Evolutionary conservation across 2,797 vertebrate genomes (phyloP), one percentile per base, ranked within the genome.

Genomic region (Ctenopoma multispine): DNA sequence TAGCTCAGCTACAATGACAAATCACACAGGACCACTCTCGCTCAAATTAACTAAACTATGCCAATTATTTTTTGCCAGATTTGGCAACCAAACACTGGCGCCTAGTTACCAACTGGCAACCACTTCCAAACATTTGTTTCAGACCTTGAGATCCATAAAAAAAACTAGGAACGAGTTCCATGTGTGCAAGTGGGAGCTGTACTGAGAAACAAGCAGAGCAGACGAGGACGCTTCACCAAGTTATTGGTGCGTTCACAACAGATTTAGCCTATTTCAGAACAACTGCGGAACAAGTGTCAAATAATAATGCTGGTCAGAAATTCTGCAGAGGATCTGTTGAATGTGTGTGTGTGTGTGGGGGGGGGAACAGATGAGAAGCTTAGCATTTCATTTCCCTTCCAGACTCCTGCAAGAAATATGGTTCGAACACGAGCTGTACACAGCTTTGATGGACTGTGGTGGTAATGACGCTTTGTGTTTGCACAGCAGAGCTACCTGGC

Each of bases 111-210:
- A 73, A 49, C 49, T 71, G 57, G 68, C 48, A 81, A 80, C 56
- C 34, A 5, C 43, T 43, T 80, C 40, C 34, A 63, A 80, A 51
- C 41, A 69, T 61, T 84, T 76, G 15, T 79, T 63, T 64, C 48
- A 69, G 36, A 3, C 40, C 24, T 18, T 57, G 36, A 80, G 23
- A 69, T 38, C 48, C 46, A 72, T 14, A 69, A 79, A 43, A 29
- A 47, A 71, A 49, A 24, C 4, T 59, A 46, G 11, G 13, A 80
- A 82, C 67, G 53, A 69, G 55, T 76, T 85, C 71, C 71, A 85
- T 68, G 56, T 63, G 72, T 58, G 44, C 27, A 61, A 31, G 48
- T 63, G 46, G 60, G 70, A 76, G 47, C 50, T 60, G 24, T 23
- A 15, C 5, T 23, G 43, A 23, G 67, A 70, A 73, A 69, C 17